Conservation (phyloP, 2,888 invertebrate genomes). For the Pyrrhia umbra region DNA sequence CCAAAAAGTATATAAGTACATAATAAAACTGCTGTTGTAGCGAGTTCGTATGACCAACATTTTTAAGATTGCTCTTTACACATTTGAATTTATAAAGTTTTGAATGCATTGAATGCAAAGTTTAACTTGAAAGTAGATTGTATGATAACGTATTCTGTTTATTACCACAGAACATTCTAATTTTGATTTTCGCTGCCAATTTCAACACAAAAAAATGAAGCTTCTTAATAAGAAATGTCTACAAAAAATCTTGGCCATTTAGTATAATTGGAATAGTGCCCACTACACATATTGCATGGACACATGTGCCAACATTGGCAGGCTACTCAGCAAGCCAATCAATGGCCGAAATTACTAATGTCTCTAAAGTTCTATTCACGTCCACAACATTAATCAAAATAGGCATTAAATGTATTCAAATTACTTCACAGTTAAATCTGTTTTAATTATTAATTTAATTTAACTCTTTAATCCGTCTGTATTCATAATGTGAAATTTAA, state of each 20-base stretch:
- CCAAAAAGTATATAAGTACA: slow-evolving; percentile 40
- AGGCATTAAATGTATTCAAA: slow-evolving; percentile 28
- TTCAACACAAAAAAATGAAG: background rate
- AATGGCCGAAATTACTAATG: slow-evolving; percentile 23
- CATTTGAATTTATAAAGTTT: slow-evolving; percentile 48
- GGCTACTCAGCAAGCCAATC: slow-evolving; percentile 32
- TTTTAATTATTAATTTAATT: slow-evolving; percentile 49
- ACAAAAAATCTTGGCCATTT: slow-evolving; percentile 32
- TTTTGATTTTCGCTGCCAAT: background rate
- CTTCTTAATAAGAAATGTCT: slow-evolving; percentile 5
- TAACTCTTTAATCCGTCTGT: slow-evolving; percentile 49
- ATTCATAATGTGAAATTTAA: slow-evolving; percentile 46
- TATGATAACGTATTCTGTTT: background rate
- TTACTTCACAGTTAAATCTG: slow-evolving; percentile 37
- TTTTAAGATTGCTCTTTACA: slow-evolving; percentile 47
- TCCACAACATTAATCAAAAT: slow-evolving; percentile 42
- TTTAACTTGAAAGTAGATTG: slow-evolving; percentile 22
- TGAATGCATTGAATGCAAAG: slow-evolving; percentile 45
- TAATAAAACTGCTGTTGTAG: slow-evolving; percentile 39
- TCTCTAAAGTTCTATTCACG: slow-evolving; percentile 27
- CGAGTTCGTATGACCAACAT: slow-evolving; percentile 32
- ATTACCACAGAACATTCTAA: background rate
- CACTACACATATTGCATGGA: slow-evolving; percentile 44
- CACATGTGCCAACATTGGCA: slow-evolving; percentile 38
- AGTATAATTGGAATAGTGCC: slow-evolving; percentile 43